phyloP scores from a whole-genome alignment of 2,797 vertebrate species.

The Xiphorhynchus erythropygius region DNA sequence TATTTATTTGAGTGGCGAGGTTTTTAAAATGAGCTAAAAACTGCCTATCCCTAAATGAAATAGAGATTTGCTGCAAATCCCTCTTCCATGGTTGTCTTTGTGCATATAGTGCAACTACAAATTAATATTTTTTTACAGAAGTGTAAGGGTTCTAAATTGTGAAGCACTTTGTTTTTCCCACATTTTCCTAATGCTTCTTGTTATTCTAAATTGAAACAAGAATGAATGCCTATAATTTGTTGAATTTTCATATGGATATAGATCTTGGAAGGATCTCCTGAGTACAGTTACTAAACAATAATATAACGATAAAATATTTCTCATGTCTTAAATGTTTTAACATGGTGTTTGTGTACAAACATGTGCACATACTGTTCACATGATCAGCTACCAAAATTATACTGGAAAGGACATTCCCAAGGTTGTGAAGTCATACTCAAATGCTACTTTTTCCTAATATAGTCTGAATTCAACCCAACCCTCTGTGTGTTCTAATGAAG shows the following conservation, averaged over 20 bases:
- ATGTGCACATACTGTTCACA: not conserved
- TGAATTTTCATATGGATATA: not conserved
- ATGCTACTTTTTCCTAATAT: slow-evolving; percentile 3
- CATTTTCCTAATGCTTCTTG: not conserved
- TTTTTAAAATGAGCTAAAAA: not conserved
- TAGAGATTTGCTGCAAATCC: not conserved
- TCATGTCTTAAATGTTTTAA: not conserved
- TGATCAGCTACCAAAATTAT: slow-evolving; percentile 34
- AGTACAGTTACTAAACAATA: not conserved
- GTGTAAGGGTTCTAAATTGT: not conserved
- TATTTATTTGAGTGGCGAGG: not conserved
- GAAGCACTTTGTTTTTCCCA: not conserved
- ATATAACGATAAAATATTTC: not conserved
- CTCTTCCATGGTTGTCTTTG: not conserved
- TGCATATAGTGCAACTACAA: not conserved
- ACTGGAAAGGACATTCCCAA: slow-evolving; percentile 36
- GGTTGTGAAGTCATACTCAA: slow-evolving; percentile 8
- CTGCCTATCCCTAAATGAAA: not conserved
- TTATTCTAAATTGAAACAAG: not conserved
- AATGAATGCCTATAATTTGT: not conserved
- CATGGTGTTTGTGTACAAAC: slow-evolving; percentile 14
- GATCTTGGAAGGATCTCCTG: not conserved
- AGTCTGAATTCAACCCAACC: not conserved
- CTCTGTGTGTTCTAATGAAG: not conserved
- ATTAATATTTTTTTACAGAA: not conserved